phyloP scores from a whole-genome alignment of 2,113 vertebrate species.

The Anhinga rufa region DNA sequence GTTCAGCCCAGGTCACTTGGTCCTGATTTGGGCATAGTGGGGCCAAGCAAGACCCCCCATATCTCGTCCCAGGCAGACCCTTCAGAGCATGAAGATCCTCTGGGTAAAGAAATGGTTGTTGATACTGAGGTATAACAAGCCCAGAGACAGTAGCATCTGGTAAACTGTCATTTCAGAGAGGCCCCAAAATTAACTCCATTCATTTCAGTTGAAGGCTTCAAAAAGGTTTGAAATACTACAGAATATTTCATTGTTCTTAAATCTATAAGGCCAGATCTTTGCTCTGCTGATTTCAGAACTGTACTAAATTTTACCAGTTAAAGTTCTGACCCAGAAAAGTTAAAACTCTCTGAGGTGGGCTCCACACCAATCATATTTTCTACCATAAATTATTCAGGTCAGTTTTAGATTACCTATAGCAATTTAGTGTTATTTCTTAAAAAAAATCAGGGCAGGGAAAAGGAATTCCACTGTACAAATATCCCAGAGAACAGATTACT shows the following conservation, averaged over 20 bases:
- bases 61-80: not conserved
- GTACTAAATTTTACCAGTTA: not conserved
- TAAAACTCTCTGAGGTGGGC: not conserved
- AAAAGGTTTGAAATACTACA: not conserved
- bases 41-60: not conserved
- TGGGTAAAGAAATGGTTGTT: not conserved
- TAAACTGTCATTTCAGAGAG: not conserved
- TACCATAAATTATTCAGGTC: not conserved
- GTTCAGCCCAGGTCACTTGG: not conserved
- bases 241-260: not conserved
- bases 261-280: not conserved
- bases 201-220: not conserved
- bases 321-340: not conserved
- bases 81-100: not conserved
- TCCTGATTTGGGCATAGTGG: not conserved
- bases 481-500: constrained; percentile 34
- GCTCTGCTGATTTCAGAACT: not conserved
- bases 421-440: not conserved
- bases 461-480: not conserved
- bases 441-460: not conserved
- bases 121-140: not conserved
- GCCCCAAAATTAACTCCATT: not conserved
- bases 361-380: not conserved
- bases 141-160: not conserved
- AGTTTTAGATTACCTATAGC: not conserved